A percentile compares a stretch with the other conserved stretches of the same genome.
phyloP scores from a whole-genome alignment of 2,888 invertebrate genomes.

The Subacronicta megacephala region DNA sequence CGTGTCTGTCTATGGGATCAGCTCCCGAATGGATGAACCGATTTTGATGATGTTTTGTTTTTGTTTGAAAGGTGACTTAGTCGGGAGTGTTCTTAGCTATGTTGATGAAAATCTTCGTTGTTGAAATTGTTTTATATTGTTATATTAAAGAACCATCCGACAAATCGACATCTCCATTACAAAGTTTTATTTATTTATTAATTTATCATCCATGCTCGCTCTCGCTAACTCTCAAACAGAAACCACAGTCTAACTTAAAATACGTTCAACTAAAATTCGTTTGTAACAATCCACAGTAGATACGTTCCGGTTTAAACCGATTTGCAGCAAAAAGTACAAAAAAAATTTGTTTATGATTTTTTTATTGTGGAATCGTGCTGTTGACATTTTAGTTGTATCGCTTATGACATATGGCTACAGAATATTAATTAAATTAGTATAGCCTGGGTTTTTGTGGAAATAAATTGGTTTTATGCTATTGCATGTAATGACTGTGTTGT shows the following conservation, averaged over 20 bases:
- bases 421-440: conserved; percentile 1
- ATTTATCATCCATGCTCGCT: conserved; percentile 5
- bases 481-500: no score
- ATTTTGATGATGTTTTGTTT: no score
- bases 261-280: conserved; percentile 39
- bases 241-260: conserved; percentile 20
- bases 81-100: no score
- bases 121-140: no score
- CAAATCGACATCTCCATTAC: no score
- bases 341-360: conserved; percentile 13
- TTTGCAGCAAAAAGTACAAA: conserved; percentile 19
- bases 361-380: conserved; percentile 10
- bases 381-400: conserved; percentile 1
- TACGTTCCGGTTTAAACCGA: conserved; percentile 29
- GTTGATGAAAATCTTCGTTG: no score
- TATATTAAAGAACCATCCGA: no score
- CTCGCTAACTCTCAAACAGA: conserved; percentile 22
- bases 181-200: conserved; percentile 1
- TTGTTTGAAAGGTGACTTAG: no score
- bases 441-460: background rate
- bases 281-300: conserved; percentile 36
- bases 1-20: no score
- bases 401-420: background rate
- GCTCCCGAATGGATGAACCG: no score
- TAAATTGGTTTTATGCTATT: no score